These are phyloP conservation scores for Drosophila heteroneura DNA, from an alignment of 2,888 invertebrate species.

Conservation along the genomic window DNA sequence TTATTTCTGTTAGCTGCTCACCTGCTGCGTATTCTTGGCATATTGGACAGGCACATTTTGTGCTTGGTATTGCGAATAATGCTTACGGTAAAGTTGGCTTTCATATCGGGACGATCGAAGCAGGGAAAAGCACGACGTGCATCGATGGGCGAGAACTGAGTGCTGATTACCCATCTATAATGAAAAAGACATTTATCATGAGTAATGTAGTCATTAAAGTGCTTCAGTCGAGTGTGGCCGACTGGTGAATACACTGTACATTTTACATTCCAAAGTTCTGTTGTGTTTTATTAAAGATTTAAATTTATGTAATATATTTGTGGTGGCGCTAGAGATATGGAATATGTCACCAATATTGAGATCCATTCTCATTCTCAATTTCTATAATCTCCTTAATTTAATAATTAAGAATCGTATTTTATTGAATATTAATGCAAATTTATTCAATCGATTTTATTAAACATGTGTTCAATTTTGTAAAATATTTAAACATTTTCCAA, in stretches of 20 bases:
- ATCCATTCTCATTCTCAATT: neutral
- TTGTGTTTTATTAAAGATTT: neutral
- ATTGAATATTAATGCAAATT: neutral
- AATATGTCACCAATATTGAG: neutral
- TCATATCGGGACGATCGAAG: conserved; percentile 94
- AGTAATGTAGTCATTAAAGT: neutral
- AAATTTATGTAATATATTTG: neutral
- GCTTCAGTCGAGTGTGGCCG: neutral
- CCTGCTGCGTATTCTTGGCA: conserved; percentile 86
- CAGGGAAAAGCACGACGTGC: conserved; percentile 94
- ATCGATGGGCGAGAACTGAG: conserved; percentile 92
- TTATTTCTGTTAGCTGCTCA: conserved; percentile 61
- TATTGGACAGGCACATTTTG: conserved; percentile 87
- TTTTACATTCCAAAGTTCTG: neutral
- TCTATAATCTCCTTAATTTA: neutral
- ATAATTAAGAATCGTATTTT: neutral
- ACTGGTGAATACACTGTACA: neutral
- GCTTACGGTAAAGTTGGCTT: conserved; percentile 90
- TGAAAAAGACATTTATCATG: neutral
- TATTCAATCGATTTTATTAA: neutral
- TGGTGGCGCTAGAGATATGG: too few relatives aligned
- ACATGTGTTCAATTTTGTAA: neutral
- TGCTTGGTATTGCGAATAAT: conserved; percentile 87
- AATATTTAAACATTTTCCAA: neutral
- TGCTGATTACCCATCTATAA: conserved; percentile 90